phyloP scores from a whole-genome alignment of 2,797 vertebrate species.

The Sebastes miniatus region DNA sequence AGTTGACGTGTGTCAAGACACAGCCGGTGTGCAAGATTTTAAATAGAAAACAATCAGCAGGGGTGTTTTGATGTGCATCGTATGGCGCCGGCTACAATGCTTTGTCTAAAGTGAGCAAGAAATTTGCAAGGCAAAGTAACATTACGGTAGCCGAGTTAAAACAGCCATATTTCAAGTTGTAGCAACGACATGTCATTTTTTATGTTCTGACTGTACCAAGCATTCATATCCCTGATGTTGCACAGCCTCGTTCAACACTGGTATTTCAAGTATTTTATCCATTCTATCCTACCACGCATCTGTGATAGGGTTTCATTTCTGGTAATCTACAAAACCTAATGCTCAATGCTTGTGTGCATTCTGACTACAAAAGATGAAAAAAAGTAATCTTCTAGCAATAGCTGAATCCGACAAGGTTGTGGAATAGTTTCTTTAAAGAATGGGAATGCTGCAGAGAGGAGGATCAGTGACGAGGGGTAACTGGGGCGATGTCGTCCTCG shows the following conservation, averaged over 20 bases:
- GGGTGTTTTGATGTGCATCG: neutral
- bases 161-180: neutral
- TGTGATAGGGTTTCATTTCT: neutral
- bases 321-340: neutral
- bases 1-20: neutral
- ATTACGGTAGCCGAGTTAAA: neutral
- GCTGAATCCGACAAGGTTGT: neutral
- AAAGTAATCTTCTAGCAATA: neutral
- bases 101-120: neutral
- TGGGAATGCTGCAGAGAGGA: neutral
- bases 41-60: slow-evolving; percentile 5
- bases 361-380: neutral
- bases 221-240: neutral
- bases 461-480: neutral
- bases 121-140: neutral
- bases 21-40: neutral
- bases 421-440: fast-evolving
- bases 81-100: neutral
- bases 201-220: neutral
- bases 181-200: neutral
- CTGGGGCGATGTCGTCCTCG: neutral
- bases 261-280: neutral
- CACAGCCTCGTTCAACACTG: neutral
- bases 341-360: neutral
- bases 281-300: neutral